Conservation (phyloP, 2,888 invertebrate species). For the Caenorhabditis sp. region DNA sequence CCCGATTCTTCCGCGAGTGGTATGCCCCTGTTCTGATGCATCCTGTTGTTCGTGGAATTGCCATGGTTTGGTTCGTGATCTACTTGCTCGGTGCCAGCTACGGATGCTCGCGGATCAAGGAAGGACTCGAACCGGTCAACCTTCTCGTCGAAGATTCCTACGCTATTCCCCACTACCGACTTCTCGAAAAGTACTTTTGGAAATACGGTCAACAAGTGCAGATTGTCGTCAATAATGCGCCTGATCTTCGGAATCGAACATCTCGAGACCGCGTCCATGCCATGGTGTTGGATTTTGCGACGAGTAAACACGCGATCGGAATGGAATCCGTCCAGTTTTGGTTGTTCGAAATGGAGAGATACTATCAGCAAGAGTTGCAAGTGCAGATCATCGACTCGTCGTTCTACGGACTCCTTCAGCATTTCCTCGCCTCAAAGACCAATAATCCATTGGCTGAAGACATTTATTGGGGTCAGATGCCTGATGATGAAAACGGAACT, state of each 20-base stretch:
- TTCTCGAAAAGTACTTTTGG: conserved; percentile 81
- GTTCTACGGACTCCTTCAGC: conserved; percentile 78
- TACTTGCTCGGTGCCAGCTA: conserved; percentile 80
- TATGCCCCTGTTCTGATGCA: conserved; percentile 82
- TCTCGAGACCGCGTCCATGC: conserved; percentile 72
- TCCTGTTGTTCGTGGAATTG: conserved; percentile 77
- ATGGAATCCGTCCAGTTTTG: conserved; percentile 82
- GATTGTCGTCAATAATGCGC: conserved; percentile 82
- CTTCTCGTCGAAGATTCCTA: conserved; percentile 81
- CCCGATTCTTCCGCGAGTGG: conserved; percentile 80
- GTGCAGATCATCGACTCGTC: conserved; percentile 73
- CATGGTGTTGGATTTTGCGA: conserved; percentile 81
- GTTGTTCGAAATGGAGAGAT: conserved; percentile 81
- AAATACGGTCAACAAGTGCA: conserved; percentile 81
- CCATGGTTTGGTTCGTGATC: conserved; percentile 80
- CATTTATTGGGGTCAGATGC: conserved; percentile 75
- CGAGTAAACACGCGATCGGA: conserved; percentile 82
- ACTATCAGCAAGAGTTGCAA: conserved; percentile 76
- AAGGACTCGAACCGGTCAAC: conserved; percentile 81
- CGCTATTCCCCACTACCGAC: conserved; percentile 81
- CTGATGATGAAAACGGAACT: conserved; percentile 55
- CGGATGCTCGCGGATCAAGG: conserved; percentile 80
- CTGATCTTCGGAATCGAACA: conserved; percentile 75
- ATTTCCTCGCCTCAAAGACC: conserved; percentile 77
- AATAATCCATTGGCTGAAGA: conserved; percentile 79